Conservation (phyloP, 2,797 vertebrate genomes). For the Neosalanx taihuensis region DNA sequence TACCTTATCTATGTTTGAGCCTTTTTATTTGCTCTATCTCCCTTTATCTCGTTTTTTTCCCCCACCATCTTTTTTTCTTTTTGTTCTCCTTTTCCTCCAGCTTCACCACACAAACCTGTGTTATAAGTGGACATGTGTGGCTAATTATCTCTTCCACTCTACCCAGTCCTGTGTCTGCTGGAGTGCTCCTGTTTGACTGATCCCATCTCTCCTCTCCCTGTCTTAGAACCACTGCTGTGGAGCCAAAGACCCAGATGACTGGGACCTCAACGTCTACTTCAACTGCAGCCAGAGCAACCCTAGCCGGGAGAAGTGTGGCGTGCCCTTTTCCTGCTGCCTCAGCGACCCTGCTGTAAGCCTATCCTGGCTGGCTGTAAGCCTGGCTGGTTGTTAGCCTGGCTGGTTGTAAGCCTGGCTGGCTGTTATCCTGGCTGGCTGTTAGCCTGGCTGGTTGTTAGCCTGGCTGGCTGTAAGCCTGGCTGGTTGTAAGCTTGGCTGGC, state of each 20-base stretch:
- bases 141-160: background rate
- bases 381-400: background rate
- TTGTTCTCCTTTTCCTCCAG: background rate
- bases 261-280: constrained; percentile 73
- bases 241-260: constrained; percentile 67
- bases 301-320: constrained; percentile 70
- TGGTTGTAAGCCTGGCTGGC: background rate
- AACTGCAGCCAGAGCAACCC: constrained; percentile 72
- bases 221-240: constrained; percentile 74
- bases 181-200: too few relatives aligned
- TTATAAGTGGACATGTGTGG: too few relatives aligned
- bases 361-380: background rate
- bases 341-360: constrained; percentile 58
- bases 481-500: background rate
- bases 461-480: background rate
- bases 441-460: background rate
- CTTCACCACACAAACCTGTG: too few relatives aligned
- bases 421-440: background rate
- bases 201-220: constrained; percentile 51
- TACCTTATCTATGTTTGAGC: too few relatives aligned
- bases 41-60: background rate
- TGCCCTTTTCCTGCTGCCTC: constrained; percentile 66
- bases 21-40: background rate
- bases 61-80: background rate
- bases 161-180: too few relatives aligned